Evolutionary conservation across 2,797 vertebrate species (phyloP).

Genomic region (Babyrousa celebensis): DNA sequence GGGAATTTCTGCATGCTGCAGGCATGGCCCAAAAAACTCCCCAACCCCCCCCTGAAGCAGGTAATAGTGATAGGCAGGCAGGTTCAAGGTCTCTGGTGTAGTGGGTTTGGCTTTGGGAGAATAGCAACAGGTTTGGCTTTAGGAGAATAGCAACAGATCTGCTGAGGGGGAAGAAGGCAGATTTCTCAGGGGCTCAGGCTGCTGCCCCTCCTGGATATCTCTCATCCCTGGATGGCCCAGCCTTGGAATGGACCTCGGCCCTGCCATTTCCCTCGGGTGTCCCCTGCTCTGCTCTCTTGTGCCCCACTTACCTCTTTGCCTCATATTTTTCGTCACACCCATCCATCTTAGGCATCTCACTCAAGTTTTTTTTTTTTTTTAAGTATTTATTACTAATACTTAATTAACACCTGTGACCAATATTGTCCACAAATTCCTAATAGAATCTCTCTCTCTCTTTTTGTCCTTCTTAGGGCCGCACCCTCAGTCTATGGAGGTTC

Average conservation of each 20-base stretch:
- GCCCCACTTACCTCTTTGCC: background rate
- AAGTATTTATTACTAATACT: too few species aligned
- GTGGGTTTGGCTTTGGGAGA: background rate
- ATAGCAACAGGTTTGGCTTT: background rate
- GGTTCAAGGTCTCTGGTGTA: background rate
- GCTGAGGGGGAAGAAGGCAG: background rate
- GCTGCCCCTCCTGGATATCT: background rate
- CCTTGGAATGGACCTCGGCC: background rate
- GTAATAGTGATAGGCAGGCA: background rate
- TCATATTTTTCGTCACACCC: background rate
- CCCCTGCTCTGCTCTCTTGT: background rate
- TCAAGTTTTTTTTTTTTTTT: too few species aligned
- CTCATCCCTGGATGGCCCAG: background rate
- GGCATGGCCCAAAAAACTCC: too few species aligned
- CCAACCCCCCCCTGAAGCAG: background rate
- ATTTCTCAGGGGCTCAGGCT: background rate
- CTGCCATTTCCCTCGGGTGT: background rate
- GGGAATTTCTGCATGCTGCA: too few species aligned
- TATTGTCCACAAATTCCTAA: too few species aligned
- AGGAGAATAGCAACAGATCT: too few species aligned
- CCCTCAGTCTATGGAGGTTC: too few species aligned
- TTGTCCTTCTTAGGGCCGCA: too few species aligned
- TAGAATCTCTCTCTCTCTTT: too few species aligned
- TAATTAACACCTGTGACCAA: too few species aligned
- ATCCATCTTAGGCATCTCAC: background rate